Evolutionary conservation across 2,797 vertebrate genomes (phyloP), one percentile per base, ranked within the genome.

Genomic region (Mormyrus proboscirostris): DNA sequence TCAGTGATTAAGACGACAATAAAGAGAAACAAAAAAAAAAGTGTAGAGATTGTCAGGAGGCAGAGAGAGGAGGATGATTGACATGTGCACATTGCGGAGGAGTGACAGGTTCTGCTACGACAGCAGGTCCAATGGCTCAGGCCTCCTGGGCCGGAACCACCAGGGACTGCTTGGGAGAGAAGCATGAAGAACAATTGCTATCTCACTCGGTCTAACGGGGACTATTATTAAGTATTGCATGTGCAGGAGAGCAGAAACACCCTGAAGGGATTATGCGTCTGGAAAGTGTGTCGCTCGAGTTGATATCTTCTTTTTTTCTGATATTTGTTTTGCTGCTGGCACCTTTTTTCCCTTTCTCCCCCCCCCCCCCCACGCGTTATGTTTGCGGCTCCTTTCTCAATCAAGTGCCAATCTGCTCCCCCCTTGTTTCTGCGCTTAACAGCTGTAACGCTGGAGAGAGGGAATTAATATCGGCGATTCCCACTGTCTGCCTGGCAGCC

Each of bases 401-500:
- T 91, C 89, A 89, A 89, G 87, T 88, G 90, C 51, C 94, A 95
- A 95, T 94, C 94, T 95, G 94, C 93, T 93, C 93, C 89, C 92
- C 83, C 93, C 93, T 93, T 92, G 92, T 41, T 95, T 94, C 92
- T 94, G 93, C 94, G 92, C 95, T 95, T 95, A 95, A 94, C 95
- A 95, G 95, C 95, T 93, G 93, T 92, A 91, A 94, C 90, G 91
- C 84, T 92, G 91, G 95, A 93, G 92, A 91, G 94, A 93, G 90
- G 90, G 93, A 94, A 95, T 95, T 94, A 93, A 93, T 95, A 94
- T 92, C 91, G 92, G 91, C 92, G 93, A 89, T 90, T 95, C 94
- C 94, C 94, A 95, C 95, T 94, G 95, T 92, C 92, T 93, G 93
- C 92, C 94, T 94, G 94, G 94, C 95, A 95, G 92, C 93, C 88